A percentile compares a stretch with the other conserved stretches of the same genome.
phyloP scores from a whole-genome alignment of 2,888 invertebrate genomes.

The Lasioglossum malachurum region DNA sequence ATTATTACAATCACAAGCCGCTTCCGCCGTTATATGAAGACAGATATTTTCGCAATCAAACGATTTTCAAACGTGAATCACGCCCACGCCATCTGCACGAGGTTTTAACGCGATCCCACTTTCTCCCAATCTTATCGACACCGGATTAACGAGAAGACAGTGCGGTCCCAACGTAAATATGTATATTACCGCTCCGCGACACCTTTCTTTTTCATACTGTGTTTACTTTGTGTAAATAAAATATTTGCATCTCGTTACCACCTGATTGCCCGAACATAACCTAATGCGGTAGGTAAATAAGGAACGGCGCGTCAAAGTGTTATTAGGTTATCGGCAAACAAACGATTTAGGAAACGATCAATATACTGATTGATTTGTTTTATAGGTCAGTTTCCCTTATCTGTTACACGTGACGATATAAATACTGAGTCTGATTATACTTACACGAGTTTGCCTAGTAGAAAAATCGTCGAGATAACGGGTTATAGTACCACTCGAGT shows the following conservation, averaged over 20 bases:
- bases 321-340: not conserved
- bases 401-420: not conserved
- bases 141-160: not conserved
- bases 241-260: not conserved
- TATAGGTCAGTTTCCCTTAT: not conserved
- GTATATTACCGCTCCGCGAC: not conserved
- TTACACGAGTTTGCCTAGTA: not conserved
- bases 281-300: not conserved
- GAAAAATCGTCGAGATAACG: not conserved
- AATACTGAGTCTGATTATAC: not conserved
- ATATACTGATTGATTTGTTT: no score
- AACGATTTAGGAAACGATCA: not conserved
- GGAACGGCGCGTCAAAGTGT: no score
- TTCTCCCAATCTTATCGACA: not conserved
- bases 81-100: not conserved
- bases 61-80: not conserved
- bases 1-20: not conserved
- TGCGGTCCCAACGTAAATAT: not conserved
- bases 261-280: not conserved
- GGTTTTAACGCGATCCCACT: not conserved
- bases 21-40: not conserved
- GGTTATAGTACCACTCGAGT: not conserved
- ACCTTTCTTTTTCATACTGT: not conserved
- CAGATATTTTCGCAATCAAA: not conserved
- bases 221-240: not conserved